Conservation (phyloP, 2,888 invertebrate species). For the Phortica magna region DNA sequence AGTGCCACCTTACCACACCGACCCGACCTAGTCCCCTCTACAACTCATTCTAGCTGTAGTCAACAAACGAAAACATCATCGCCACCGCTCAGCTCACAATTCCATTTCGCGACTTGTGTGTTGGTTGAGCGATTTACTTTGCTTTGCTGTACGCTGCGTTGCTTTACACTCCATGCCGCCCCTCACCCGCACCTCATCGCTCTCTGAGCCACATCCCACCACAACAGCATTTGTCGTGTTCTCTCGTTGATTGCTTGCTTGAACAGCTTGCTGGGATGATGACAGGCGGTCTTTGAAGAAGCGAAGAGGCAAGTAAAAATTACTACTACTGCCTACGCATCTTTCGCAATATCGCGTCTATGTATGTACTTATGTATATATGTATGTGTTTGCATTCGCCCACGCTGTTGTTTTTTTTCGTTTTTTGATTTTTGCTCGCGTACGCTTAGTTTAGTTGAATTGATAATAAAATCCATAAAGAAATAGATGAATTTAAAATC, state of each 20-base stretch:
- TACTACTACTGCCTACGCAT: slow-evolving; percentile 60
- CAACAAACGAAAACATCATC: too few species aligned
- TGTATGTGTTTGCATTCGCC: slow-evolving; percentile 31
- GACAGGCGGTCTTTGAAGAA: slow-evolving; percentile 18
- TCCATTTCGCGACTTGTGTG: too few species aligned
- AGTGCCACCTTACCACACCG: slow-evolving; percentile 30
- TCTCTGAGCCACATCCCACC: too few species aligned
- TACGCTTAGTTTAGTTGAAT: not conserved
- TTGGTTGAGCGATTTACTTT: not conserved
- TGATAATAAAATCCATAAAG: slow-evolving; percentile 6
- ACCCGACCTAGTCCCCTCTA: not conserved
- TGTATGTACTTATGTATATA: slow-evolving; percentile 27
- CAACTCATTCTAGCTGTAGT: slow-evolving; percentile 2
- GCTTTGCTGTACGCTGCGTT: not conserved
- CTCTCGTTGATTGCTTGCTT: not conserved
- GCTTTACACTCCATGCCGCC: not conserved
- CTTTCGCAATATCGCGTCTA: slow-evolving; percentile 69
- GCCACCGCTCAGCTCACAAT: too few species aligned
- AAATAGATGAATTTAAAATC: slow-evolving; percentile 23
- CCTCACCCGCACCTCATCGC: too few species aligned
- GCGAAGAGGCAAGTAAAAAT: slow-evolving; percentile 9
- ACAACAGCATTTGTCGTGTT: too few species aligned
- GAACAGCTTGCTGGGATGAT: slow-evolving; percentile 17
- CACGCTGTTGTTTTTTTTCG: not conserved
- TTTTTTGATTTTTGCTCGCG: not conserved